Percentiles rank a stretch among this genome's conserved stretches.
phyloP scores from a whole-genome alignment of 2,797 vertebrate species.

The Lepus oiostolus region DNA sequence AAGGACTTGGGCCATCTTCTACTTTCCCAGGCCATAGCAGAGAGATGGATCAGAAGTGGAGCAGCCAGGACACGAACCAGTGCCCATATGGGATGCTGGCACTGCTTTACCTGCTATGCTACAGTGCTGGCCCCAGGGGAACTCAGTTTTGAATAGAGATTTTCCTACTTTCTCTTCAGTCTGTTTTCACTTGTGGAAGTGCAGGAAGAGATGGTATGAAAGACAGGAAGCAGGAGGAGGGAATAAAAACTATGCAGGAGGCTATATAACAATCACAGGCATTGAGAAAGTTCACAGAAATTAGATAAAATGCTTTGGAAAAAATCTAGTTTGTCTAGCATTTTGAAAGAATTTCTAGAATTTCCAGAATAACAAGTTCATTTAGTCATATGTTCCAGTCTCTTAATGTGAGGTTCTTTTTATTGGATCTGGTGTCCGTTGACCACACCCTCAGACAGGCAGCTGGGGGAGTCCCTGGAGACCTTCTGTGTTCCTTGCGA shows the following conservation, averaged over 20 bases:
- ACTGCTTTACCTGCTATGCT: too few species aligned
- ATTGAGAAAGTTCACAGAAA: conserved; percentile 37
- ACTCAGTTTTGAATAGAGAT: conserved; percentile 51
- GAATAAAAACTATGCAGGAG: background rate
- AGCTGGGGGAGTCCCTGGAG: background rate
- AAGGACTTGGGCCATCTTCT: too few species aligned
- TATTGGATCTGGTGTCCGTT: background rate
- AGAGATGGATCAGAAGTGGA: too few species aligned
- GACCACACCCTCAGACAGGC: background rate
- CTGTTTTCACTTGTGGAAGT: conserved; percentile 36
- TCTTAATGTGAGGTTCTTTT: conserved; percentile 7
- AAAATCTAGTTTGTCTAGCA: conserved; percentile 70
- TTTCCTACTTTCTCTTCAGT: conserved; percentile 33
- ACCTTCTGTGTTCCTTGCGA: background rate
- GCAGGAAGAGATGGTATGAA: conserved; percentile 64
- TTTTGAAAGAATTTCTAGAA: conserved; percentile 81
- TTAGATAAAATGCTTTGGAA: conserved; percentile 58
- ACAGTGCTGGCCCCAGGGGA: background rate
- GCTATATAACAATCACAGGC: background rate
- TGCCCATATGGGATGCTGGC: too few species aligned
- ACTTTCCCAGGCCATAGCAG: too few species aligned
- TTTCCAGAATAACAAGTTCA: conserved; percentile 67
- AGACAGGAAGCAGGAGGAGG: conserved; percentile 62
- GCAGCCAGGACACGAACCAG: too few species aligned
- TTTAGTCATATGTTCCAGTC: conserved; percentile 28